Evolutionary conservation across 2,113 vertebrate species (phyloP).

Genomic region (Oplegnathus fasciatus): DNA sequence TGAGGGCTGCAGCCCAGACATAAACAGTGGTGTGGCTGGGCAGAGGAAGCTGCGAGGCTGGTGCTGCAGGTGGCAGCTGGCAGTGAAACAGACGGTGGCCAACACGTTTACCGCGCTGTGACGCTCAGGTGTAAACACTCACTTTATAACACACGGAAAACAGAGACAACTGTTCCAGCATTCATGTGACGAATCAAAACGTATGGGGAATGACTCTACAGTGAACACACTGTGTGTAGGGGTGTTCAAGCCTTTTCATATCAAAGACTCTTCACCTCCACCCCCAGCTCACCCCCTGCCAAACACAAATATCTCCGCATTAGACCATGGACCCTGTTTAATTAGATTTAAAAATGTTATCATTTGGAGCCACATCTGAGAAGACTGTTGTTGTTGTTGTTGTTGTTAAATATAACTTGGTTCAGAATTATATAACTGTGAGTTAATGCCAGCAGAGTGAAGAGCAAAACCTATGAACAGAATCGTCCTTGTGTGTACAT

Average conservation of each 20-base stretch:
- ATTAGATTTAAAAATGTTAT: constrained; percentile 72
- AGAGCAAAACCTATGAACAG: constrained; percentile 22
- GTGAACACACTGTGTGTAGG: neutral
- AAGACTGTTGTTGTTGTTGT: constrained; percentile 54
- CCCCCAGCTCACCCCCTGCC: constrained; percentile 61
- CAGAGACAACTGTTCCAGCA: neutral
- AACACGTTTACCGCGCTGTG: constrained; percentile 1
- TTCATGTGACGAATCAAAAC: neutral
- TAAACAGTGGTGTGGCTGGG: constrained; percentile 62
- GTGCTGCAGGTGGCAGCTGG: constrained; percentile 37
- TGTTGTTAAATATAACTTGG: constrained; percentile 76
- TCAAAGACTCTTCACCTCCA: constrained; percentile 66
- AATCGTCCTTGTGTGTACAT: neutral
- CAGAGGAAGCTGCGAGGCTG: constrained; percentile 40
- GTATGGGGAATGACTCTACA: neutral
- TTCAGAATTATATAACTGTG: constrained; percentile 67
- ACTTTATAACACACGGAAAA: neutral
- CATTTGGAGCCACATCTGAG: constrained; percentile 74
- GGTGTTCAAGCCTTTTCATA: constrained; percentile 33
- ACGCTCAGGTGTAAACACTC: constrained; percentile 45
- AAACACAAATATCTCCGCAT: constrained; percentile 49
- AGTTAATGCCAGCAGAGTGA: constrained; percentile 57
- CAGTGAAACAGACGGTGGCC: constrained; percentile 23
- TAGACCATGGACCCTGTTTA: constrained; percentile 60
- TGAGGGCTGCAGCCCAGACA: constrained; percentile 66